These are phyloP conservation scores for Otus sunia DNA, from an alignment of 2,113 vertebrate species.

Conservation along the genomic window DNA sequence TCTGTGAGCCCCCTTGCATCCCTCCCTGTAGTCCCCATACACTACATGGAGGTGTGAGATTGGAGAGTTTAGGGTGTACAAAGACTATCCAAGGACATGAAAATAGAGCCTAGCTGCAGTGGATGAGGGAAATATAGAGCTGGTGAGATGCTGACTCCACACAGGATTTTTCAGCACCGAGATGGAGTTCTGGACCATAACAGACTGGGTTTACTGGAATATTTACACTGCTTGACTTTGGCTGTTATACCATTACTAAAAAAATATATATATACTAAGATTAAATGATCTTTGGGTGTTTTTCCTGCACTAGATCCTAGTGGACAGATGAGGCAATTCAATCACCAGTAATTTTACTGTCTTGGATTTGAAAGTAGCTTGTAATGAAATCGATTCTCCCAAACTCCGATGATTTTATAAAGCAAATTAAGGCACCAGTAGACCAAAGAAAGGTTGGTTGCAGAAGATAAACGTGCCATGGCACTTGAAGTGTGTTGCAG, in stretches of 20 bases:
- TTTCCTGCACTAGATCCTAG: neutral
- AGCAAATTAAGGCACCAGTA: neutral
- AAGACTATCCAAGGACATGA: neutral
- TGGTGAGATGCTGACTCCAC: neutral
- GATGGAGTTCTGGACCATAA: no score
- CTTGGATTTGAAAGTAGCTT: neutral
- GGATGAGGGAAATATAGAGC: neutral
- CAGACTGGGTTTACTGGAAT: neutral
- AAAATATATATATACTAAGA: neutral
- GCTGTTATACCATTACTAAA: neutral
- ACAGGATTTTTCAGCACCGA: neutral
- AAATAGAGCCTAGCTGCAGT: neutral
- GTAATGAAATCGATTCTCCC: neutral
- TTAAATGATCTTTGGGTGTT: neutral
- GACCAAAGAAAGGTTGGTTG: neutral
- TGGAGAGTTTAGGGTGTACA: neutral
- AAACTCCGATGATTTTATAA: neutral
- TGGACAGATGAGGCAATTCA: neutral
- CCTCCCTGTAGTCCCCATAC: neutral
- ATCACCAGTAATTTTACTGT: neutral
- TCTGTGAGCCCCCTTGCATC: neutral
- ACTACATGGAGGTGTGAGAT: neutral
- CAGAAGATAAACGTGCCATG: fast-evolving
- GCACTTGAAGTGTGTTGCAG: neutral
- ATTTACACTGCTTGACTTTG: neutral